phyloP scores from a whole-genome alignment of 1,140 invertebrate genomes.

The Temnothorax nylanderi region DNA sequence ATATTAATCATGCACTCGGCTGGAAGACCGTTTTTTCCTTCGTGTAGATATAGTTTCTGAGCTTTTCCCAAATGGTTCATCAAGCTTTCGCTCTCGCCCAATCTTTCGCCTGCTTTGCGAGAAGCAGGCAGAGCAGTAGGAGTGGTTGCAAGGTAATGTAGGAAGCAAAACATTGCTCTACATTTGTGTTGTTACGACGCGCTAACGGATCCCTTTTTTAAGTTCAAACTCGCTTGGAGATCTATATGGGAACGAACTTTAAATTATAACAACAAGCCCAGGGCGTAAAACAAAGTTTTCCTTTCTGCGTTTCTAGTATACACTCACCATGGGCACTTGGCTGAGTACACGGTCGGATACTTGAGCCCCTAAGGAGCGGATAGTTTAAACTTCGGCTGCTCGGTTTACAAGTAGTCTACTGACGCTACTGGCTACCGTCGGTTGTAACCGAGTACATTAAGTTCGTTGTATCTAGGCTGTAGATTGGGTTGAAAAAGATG shows the following conservation, averaged over 20 bases:
- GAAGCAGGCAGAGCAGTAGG: neutral
- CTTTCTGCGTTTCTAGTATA: constrained; percentile 53
- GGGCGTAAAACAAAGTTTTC: constrained; percentile 50
- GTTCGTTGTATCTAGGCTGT: neutral
- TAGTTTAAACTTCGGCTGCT: constrained; percentile 64
- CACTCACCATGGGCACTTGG: constrained; percentile 41
- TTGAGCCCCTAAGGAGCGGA: constrained; percentile 62
- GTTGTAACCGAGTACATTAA: constrained; percentile 54
- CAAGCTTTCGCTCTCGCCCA: neutral
- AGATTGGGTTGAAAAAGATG: neutral
- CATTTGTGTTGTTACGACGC: neutral
- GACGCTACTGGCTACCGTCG: constrained; percentile 1
- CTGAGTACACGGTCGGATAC: constrained; percentile 48
- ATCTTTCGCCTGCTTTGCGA: neutral
- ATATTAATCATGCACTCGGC: constrained; percentile 68
- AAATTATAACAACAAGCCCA: constrained; percentile 38
- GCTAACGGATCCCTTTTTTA: neutral
- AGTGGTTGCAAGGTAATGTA: neutral
- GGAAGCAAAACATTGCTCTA: neutral
- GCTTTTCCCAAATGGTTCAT: neutral
- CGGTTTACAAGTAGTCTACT: constrained; percentile 59
- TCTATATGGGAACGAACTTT: constrained; percentile 26
- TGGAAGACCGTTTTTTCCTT: constrained; percentile 25
- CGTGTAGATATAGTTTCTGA: neutral
- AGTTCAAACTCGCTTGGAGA: neutral